phyloP scores from a whole-genome alignment of 2,113 vertebrate genomes.

The Abramis brama region DNA sequence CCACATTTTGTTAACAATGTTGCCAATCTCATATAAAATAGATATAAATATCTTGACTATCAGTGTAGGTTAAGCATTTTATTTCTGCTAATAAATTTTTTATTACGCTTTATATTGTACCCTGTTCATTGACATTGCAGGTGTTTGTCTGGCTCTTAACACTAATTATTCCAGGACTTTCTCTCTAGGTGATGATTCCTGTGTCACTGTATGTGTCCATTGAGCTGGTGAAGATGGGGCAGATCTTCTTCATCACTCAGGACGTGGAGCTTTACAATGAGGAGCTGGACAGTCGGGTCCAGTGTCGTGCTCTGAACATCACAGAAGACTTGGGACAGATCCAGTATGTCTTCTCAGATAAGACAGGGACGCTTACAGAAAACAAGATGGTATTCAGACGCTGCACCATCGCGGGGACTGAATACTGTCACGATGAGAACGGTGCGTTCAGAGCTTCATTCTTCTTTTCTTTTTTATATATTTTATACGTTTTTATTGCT shows the following conservation, averaged over 20 bases:
- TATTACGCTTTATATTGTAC: neutral
- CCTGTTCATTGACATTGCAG: neutral
- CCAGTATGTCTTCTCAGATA: slow-evolving; percentile 95
- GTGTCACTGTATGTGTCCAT: slow-evolving; percentile 94
- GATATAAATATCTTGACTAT: no score
- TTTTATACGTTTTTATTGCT: neutral
- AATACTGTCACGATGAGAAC: slow-evolving; percentile 92
- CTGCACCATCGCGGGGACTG: slow-evolving; percentile 88
- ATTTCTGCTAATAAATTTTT: no score
- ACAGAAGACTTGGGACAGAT: slow-evolving; percentile 96
- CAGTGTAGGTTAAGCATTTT: no score
- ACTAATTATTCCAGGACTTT: neutral
- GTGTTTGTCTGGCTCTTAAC: neutral
- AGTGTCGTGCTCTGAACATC: slow-evolving; percentile 93
- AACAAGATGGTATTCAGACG: slow-evolving; percentile 98
- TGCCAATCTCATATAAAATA: neutral
- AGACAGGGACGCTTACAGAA: slow-evolving; percentile 96
- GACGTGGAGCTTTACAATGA: slow-evolving; percentile 89
- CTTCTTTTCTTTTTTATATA: no score
- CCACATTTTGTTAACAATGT: no score
- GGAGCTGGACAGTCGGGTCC: slow-evolving; percentile 83
- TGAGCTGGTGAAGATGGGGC: slow-evolving; percentile 93
- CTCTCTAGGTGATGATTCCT: slow-evolving; percentile 87
- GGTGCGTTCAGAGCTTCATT: slow-evolving; percentile 72
- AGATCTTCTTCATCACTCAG: slow-evolving; percentile 93